Evolutionary conservation across 1,140 invertebrate species (phyloP).

Genomic region (Anagrus nilaparvatae): DNA sequence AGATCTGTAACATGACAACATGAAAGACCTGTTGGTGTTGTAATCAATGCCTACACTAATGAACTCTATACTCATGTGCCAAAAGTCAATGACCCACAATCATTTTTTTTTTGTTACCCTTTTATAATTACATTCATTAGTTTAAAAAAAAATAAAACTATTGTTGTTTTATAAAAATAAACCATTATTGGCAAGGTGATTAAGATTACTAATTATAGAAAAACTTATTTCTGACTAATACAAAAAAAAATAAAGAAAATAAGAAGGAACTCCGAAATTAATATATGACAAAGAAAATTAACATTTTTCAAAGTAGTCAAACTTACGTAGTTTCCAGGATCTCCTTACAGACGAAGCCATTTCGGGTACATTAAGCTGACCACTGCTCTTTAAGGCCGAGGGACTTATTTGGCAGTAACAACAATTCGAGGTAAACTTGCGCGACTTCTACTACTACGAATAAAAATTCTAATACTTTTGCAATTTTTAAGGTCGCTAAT

Average conservation of each 20-base stretch:
- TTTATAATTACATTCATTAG: no score
- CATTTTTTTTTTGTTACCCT: no score
- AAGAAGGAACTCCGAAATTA: neutral
- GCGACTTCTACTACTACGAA: slow-evolving; percentile 29
- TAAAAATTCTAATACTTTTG: no score
- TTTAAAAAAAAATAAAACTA: no score
- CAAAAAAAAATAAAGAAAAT: slow-evolving; percentile 1
- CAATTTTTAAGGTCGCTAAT: no score
- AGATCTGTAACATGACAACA: slow-evolving; percentile 2
- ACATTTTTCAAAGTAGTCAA: no score
- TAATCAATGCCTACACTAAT: slow-evolving; percentile 2
- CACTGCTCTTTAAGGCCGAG: slow-evolving; percentile 24
- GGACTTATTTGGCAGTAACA: slow-evolving; percentile 40
- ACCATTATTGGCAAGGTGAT: no score
- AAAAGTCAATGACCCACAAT: no score
- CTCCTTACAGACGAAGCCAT: slow-evolving; percentile 51
- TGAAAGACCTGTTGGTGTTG: slow-evolving; percentile 12
- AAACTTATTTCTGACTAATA: slow-evolving; percentile 4
- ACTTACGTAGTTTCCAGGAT: slow-evolving; percentile 50
- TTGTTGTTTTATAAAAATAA: no score
- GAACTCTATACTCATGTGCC: no score
- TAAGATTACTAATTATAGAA: no score
- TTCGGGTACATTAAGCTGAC: slow-evolving; percentile 23
- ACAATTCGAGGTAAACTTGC: slow-evolving; percentile 28
- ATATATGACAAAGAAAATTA: slow-evolving; percentile 10